Conservation (phyloP, 2,888 invertebrate genomes). For the Conus canariensis region DNA sequence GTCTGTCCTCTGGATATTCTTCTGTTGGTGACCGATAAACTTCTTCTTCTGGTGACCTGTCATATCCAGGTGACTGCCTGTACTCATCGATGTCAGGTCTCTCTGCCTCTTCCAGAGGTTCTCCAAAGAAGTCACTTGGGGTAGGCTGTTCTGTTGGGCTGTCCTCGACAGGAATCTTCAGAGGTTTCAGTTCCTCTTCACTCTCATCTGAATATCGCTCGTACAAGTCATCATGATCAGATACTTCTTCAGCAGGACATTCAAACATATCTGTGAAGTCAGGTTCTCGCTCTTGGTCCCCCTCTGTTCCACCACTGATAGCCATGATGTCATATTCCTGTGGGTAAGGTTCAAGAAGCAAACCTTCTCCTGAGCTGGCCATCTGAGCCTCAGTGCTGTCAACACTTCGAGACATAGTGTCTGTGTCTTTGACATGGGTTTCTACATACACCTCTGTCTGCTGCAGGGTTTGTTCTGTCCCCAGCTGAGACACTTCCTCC, state of each 20-base stretch:
- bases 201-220: constrained; percentile 42
- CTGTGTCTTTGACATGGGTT: background rate
- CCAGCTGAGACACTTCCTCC: background rate
- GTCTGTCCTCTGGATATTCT: constrained; percentile 27
- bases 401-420: constrained; percentile 8
- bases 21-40: constrained; percentile 23
- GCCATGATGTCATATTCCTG: constrained; percentile 43
- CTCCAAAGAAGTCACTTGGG: constrained; percentile 25
- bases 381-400: constrained; percentile 33
- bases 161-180: constrained; percentile 41
- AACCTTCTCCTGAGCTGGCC: constrained; percentile 32
- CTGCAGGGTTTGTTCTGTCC: background rate
- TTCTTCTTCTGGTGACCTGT: constrained; percentile 32
- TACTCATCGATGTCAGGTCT: constrained; percentile 24
- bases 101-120: background rate
- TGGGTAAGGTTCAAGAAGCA: constrained; percentile 25
- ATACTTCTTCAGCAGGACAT: constrained; percentile 43
- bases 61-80: constrained; percentile 16
- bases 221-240: constrained; percentile 48
- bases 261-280: constrained; percentile 53
- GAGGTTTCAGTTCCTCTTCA: constrained; percentile 41
- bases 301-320: constrained; percentile 39
- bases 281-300: constrained; percentile 34
- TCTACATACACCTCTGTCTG: background rate
- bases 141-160: constrained; percentile 38